A percentile compares a stretch with the other conserved stretches of the same genome.
phyloP scores from a whole-genome alignment of 37 sponge, comb jelly and placozoan genomes.

The Tethya wilhelma region DNA sequence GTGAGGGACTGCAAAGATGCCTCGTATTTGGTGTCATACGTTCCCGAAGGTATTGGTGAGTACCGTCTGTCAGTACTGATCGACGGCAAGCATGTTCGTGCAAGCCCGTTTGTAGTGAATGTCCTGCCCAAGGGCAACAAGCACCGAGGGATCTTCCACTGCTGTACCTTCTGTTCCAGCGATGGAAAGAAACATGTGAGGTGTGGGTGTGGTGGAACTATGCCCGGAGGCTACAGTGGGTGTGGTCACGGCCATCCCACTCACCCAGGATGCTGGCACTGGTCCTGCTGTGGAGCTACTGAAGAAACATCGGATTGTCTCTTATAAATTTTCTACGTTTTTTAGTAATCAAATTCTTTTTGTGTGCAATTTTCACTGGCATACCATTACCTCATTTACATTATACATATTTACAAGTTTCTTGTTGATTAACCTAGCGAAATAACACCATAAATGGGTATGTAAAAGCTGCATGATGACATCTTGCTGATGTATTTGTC shows the following conservation, averaged over 20 bases:
- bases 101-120: conserved; percentile 69
- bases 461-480: too few relatives aligned
- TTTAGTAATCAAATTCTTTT: background rate
- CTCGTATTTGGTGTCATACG: conserved; percentile 40
- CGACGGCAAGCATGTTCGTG: conserved; percentile 48
- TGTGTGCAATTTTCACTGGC: background rate
- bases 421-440: too few relatives aligned
- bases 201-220: conserved; percentile 78
- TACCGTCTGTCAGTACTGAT: conserved; percentile 58
- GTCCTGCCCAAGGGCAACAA: conserved; percentile 26
- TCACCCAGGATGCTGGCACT: conserved; percentile 73
- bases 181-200: conserved; percentile 64
- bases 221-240: conserved; percentile 82
- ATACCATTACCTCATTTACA: background rate
- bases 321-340: background rate
- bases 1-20: conserved; percentile 55
- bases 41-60: conserved; percentile 54
- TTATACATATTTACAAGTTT: too few relatives aligned
- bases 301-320: conserved; percentile 58
- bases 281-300: conserved; percentile 78
- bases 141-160: conserved; percentile 71
- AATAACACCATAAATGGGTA: too few relatives aligned
- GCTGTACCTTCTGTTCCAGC: conserved; percentile 75
- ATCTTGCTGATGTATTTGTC: too few relatives aligned
- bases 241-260: conserved; percentile 83